These are phyloP conservation scores for Porites lobata DNA, from an alignment of 92 coral and sea anemone species.

Conservation along the genomic window DNA sequence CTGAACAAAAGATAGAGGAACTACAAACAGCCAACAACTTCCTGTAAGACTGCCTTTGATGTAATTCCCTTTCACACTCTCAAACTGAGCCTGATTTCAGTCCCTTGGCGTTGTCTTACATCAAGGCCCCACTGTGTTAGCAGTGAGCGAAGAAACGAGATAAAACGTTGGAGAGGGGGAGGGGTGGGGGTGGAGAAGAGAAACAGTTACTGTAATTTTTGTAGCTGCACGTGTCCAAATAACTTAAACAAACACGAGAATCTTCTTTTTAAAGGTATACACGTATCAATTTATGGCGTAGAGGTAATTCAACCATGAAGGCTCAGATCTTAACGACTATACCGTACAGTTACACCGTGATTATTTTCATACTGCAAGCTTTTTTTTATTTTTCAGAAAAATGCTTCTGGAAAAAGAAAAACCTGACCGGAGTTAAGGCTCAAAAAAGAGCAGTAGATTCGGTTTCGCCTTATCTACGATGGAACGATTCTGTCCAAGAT, in stretches of 20 bases:
- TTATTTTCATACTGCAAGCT: no score
- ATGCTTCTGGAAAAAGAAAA: slow-evolving; percentile 20
- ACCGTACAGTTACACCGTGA: no score
- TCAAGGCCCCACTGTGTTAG: background rate
- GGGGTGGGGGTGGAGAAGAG: no score
- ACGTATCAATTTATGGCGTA: no score
- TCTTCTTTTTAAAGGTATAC: no score
- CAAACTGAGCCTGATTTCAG: background rate
- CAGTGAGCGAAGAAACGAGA: no score
- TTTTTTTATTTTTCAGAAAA: slow-evolving; percentile 10
- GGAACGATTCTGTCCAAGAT: background rate
- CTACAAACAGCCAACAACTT: slow-evolving; percentile 74
- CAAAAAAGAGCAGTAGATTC: background rate
- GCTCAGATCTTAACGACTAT: no score
- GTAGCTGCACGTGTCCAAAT: no score
- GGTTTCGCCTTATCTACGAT: background rate
- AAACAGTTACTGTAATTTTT: no score
- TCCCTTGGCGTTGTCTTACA: background rate
- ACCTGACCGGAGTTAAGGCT: slow-evolving; percentile 6
- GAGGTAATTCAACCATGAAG: no score
- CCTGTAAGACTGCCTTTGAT: slow-evolving; percentile 47
- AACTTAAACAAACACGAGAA: no score
- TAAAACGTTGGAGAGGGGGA: no score
- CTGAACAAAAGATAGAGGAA: slow-evolving; percentile 81
- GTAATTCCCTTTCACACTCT: background rate